phyloP scores from a whole-genome alignment of 2,113 vertebrate genomes.

The Nothocercus nigrocapillus region DNA sequence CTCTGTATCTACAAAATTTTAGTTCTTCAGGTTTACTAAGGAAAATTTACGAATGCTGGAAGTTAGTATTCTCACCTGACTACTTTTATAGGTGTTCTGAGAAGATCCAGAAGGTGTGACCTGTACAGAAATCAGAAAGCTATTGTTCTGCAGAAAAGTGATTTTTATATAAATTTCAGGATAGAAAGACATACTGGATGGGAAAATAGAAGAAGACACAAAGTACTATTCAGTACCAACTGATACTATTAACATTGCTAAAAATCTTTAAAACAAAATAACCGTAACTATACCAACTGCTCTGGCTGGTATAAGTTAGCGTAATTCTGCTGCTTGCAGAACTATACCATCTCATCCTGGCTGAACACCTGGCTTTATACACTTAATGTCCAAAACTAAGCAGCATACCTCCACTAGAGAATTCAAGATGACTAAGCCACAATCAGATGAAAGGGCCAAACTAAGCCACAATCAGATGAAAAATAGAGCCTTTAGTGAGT shows the following conservation, averaged over 20 bases:
- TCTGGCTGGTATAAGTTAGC: not conserved
- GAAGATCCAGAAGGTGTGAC: slow-evolving; percentile 23
- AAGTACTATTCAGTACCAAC: not conserved
- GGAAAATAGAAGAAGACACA: not conserved
- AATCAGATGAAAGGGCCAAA: not conserved
- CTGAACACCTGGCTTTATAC: not conserved
- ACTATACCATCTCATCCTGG: not conserved
- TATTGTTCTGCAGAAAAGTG: not conserved
- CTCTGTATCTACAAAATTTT: not conserved
- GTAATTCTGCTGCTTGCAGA: not conserved
- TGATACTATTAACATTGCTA: not conserved
- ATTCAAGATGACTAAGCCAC: not conserved
- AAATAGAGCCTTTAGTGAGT: not conserved
- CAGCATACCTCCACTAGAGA: not conserved
- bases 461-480: not conserved
- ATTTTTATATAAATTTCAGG: not conserved
- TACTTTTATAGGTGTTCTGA: slow-evolving; percentile 8
- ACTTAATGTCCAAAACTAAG: not conserved
- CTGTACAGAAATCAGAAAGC: not conserved
- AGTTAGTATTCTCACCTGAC: slow-evolving; percentile 5
- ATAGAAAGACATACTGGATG: not conserved
- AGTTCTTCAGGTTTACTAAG: not conserved
- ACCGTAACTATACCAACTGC: not conserved
- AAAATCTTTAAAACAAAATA: not conserved
- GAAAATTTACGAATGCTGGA: not conserved